Percentiles rank a stretch among this genome's conserved stretches.
These are phyloP conservation scores for Neodiprion pinetum DNA, from an alignment of 1,140 invertebrate genomes.

Conservation along the genomic window DNA sequence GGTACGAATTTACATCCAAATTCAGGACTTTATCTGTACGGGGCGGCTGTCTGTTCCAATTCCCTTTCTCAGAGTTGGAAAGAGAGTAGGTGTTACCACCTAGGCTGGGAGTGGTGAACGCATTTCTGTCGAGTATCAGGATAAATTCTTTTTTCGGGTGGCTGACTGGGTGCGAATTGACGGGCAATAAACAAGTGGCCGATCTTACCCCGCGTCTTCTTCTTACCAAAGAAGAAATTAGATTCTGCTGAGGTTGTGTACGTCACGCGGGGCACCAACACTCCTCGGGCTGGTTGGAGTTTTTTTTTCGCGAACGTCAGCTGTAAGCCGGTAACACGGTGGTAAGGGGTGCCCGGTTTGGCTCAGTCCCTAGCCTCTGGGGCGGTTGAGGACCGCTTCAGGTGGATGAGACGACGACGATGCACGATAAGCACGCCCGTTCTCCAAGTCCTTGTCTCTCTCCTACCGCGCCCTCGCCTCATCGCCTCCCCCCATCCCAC, in stretches of 20 bases:
- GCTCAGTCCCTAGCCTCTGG: conserved; percentile 25
- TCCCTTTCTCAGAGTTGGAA: no score
- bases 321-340: conserved; percentile 19
- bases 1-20: no score
- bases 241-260: not conserved
- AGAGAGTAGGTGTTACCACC: no score
- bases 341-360: conserved; percentile 8
- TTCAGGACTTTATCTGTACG: no score
- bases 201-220: not conserved
- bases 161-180: conserved; percentile 40
- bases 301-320: conserved; percentile 54
- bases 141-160: not conserved
- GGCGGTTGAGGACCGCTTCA: conserved; percentile 35
- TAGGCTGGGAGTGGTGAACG: no score
- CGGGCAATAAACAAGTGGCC: conserved; percentile 35
- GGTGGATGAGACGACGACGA: conserved; percentile 55
- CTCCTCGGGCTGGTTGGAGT: conserved; percentile 18
- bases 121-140: not conserved
- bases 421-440: conserved; percentile 62
- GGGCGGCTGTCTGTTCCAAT: no score
- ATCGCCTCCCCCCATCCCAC: not conserved
- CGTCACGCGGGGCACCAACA: conserved; percentile 33
- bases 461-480: conserved; percentile 38
- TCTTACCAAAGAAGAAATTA: not conserved
- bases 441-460: conserved; percentile 53